Percentiles rank a stretch among this genome's conserved stretches.
Evolutionary conservation across 2,888 invertebrate species (phyloP).

Genomic region (Danaus chrysippus): DNA sequence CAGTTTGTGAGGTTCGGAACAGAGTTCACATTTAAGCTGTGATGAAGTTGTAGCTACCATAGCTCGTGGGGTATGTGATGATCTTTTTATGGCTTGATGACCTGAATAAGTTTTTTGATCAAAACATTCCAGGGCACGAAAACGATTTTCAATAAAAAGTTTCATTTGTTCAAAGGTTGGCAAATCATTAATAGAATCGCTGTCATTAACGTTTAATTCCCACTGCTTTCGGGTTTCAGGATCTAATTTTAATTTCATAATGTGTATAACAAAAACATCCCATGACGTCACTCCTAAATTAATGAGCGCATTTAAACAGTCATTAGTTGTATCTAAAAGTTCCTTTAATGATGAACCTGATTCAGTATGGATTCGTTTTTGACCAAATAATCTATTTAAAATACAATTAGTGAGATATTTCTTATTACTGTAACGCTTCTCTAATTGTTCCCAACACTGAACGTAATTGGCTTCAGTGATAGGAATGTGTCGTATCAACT

Average conservation of each 20-base stretch:
- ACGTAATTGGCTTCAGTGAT: not conserved
- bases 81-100: not conserved
- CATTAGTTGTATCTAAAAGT: too few relatives aligned
- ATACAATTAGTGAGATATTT: not conserved
- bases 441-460: slow-evolving; percentile 3
- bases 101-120: slow-evolving; percentile 7
- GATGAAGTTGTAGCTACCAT: slow-evolving; percentile 12
- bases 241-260: slow-evolving; percentile 12
- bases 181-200: slow-evolving; percentile 14
- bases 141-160: slow-evolving; percentile 14
- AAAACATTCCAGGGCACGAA: slow-evolving; percentile 17
- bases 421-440: not conserved
- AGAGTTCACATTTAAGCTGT: slow-evolving; percentile 13
- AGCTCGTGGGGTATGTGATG: not conserved
- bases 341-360: too few relatives aligned
- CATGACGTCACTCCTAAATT: too few relatives aligned
- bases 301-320: too few relatives aligned
- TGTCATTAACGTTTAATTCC: slow-evolving; percentile 10
- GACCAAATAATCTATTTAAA: slow-evolving; percentile 15
- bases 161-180: slow-evolving; percentile 19
- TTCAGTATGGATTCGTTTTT: slow-evolving; percentile 26
- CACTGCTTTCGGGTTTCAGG: slow-evolving; percentile 11
- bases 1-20: slow-evolving; percentile 12
- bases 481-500: not conserved
- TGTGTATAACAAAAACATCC: too few relatives aligned